These are phyloP conservation scores for Pristiophorus japonicus DNA, from an alignment of 2,113 vertebrate species.

Conservation along the genomic window DNA sequence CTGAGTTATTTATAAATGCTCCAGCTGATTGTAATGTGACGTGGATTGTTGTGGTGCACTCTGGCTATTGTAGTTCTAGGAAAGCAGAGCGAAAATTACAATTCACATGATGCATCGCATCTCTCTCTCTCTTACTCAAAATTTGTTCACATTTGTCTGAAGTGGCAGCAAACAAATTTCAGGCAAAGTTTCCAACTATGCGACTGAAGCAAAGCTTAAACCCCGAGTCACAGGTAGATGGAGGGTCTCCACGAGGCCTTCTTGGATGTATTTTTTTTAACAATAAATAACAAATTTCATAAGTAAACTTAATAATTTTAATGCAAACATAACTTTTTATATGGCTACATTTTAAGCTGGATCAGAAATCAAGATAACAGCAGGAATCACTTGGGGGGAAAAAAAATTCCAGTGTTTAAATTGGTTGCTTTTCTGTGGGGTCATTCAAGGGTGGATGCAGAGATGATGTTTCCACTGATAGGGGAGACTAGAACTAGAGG, in stretches of 20 bases:
- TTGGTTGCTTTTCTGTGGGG: neutral
- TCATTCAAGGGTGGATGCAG: too few relatives aligned
- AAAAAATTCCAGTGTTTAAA: neutral
- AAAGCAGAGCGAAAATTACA: neutral
- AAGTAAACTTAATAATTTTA: neutral
- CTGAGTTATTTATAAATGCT: too few relatives aligned
- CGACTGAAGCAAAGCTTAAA: too few relatives aligned
- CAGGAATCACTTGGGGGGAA: too few relatives aligned
- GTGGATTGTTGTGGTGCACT: neutral
- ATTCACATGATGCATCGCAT: too few relatives aligned
- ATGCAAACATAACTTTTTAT: neutral
- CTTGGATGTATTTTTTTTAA: neutral
- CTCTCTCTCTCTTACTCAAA: neutral
- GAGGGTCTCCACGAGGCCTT: neutral
- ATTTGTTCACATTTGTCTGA: neutral
- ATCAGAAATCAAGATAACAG: too few relatives aligned
- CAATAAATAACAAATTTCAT: neutral
- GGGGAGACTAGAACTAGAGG: too few relatives aligned
- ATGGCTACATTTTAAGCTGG: neutral
- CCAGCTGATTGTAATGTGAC: neutral
- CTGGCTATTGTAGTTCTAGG: neutral
- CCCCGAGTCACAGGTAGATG: too few relatives aligned
- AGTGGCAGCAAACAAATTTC: neutral
- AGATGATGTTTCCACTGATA: too few relatives aligned
- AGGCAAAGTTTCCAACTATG: neutral